Evolutionary conservation across 2,888 invertebrate genomes (phyloP), one percentile per base, ranked within the genome.

Genomic region (Dorcus parallelipipedus): DNA sequence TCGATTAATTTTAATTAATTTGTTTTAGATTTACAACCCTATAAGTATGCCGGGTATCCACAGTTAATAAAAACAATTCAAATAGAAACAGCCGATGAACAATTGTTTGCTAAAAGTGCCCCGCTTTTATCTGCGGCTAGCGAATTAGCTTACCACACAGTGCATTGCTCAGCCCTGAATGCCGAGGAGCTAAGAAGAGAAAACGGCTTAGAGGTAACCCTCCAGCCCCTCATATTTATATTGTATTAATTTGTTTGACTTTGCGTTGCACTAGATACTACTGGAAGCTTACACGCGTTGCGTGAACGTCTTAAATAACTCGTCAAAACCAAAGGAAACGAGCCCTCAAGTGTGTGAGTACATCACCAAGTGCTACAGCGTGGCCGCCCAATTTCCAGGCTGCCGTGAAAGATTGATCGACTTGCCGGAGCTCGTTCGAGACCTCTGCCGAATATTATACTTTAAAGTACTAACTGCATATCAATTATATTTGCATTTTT

Each of bases 31-130:
- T 81, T 99, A 41, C 86, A 91, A 54, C 97, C 97, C 0, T 99
- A 97, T 81, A 99, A 99, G 78, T 99, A 99, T 81, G 96, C 99
- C 57, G 99, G 99, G 9, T 99, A 99, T 82, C 95, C 96, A 0
- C 96, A 96, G 80, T 83, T 99, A 20, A 92, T 99, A 52, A 92
- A 95, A 78, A 98, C 98, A 2, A 96, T 99, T 64, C 86, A 90
- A 64, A 80, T 97, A 75, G 98, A 99, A 79, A 94, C 96, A 0
- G 89, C 88, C 54, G 98, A 97, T 72, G 95, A 96, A 58, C 86
- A 90, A 67, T 80, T 99, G 67, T 99, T 99, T 81, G 91, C 91
- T 3, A 93, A 93, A 78, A 84, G 85, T 61, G 86, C 85, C 0
- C 91, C 91, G 26, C 78, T 99, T 41, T 79, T 99, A 65, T 89